These are phyloP conservation scores for Sardina pilchardus DNA, from an alignment of 2,113 vertebrate species.

Conservation along the genomic window DNA sequence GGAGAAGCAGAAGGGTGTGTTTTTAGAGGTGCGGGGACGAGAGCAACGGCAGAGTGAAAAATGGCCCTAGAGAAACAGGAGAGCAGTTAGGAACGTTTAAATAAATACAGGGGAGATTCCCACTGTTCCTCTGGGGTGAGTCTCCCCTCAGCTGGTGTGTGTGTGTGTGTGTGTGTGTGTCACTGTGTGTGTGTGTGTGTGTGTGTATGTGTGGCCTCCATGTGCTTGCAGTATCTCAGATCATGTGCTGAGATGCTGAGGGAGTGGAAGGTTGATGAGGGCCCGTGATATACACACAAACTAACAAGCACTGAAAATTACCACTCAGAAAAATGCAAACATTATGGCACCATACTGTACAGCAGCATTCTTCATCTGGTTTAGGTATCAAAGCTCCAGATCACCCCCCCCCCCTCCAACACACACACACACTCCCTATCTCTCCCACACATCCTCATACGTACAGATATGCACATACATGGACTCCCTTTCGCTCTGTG, in stretches of 20 bases:
- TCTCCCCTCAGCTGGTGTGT: conserved; percentile 37
- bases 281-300: neutral
- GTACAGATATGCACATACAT: neutral
- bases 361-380: neutral
- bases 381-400: neutral
- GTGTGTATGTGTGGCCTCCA: neutral
- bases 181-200: conserved; percentile 25
- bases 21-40: conserved; percentile 59
- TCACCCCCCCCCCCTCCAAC: too few relatives aligned
- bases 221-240: neutral
- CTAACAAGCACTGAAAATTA: conserved; percentile 23
- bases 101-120: conserved; percentile 65
- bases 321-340: conserved; percentile 6
- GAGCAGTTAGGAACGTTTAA: conserved; percentile 77
- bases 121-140: conserved; percentile 55
- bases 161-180: conserved; percentile 29
- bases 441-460: neutral
- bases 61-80: conserved; percentile 63
- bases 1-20: neutral
- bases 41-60: conserved; percentile 61
- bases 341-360: neutral
- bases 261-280: neutral
- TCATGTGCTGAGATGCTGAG: neutral
- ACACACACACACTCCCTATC: neutral
- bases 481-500: neutral